These are phyloP conservation scores for Antheraea yamamai DNA, from an alignment of 2,888 invertebrate genomes.

Conservation along the genomic window DNA sequence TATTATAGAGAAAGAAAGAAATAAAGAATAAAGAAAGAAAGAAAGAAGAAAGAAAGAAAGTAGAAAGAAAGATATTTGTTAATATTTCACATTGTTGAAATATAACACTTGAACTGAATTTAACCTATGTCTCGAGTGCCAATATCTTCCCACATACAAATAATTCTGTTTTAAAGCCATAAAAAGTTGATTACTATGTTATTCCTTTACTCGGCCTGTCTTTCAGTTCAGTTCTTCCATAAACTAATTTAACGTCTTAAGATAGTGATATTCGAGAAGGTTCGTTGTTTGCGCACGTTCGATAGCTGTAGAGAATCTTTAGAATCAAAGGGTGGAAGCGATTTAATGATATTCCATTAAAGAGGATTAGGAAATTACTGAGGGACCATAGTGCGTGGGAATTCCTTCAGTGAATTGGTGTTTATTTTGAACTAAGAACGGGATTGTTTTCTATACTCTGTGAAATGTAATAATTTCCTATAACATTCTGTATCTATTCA, in stretches of 20 bases:
- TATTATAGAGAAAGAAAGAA: too few relatives aligned
- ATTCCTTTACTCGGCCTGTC: slow-evolving; percentile 27
- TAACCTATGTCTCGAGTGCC: neutral
- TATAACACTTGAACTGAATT: neutral
- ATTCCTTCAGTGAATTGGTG: slow-evolving; percentile 22
- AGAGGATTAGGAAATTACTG: slow-evolving; percentile 12
- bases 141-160: neutral
- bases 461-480: neutral
- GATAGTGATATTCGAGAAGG: slow-evolving; percentile 27
- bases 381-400: neutral
- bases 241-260: slow-evolving; percentile 46
- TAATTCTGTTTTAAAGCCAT: neutral
- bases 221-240: slow-evolving; percentile 37
- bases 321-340: slow-evolving; percentile 19
- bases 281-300: slow-evolving; percentile 26
- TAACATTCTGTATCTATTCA: neutral
- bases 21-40: too few relatives aligned
- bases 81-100: too few relatives aligned
- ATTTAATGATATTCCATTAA: slow-evolving; percentile 14
- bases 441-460: neutral
- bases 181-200: neutral
- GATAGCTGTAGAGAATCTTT: slow-evolving; percentile 25
- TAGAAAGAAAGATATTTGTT: too few relatives aligned
- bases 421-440: slow-evolving; percentile 8
- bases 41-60: too few relatives aligned